These are phyloP conservation scores for Smutsia gigantea DNA, from an alignment of 2,797 vertebrate genomes.

Conservation along the genomic window DNA sequence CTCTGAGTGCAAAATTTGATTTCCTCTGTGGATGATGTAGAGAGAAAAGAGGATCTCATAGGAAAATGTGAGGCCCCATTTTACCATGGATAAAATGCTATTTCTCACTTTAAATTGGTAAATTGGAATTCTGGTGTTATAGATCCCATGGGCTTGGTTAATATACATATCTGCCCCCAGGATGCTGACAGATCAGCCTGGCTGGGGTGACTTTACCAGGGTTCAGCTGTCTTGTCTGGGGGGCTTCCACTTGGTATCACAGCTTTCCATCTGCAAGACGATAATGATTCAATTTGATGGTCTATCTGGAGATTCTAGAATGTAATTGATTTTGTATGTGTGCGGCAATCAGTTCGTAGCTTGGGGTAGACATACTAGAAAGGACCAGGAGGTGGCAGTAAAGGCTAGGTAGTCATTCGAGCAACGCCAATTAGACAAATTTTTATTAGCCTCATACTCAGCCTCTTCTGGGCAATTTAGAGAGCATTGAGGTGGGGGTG, in stretches of 20 bases:
- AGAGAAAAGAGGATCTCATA: neutral
- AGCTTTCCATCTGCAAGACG: neutral
- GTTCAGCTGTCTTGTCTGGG: neutral
- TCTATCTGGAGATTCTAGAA: neutral
- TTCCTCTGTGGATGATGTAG: neutral
- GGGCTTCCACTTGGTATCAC: accelerated
- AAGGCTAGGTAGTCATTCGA: constrained; percentile 46
- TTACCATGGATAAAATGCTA: neutral
- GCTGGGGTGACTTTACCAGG: neutral
- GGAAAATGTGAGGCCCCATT: neutral
- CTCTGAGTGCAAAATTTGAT: neutral
- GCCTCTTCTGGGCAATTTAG: neutral
- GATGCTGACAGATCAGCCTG: neutral
- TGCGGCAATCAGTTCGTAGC: neutral
- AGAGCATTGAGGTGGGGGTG: neutral
- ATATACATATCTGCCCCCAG: neutral
- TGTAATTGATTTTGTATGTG: neutral
- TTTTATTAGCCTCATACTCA: neutral
- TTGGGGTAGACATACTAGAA: neutral
- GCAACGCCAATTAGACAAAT: neutral
- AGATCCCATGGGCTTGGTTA: neutral
- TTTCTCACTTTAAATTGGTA: neutral
- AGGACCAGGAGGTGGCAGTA: constrained; percentile 70
- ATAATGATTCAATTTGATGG: neutral
- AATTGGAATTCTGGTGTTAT: neutral